These are phyloP conservation scores for Pangasianodon hypophthalmus DNA, from an alignment of 2,113 vertebrate genomes.

Conservation along the genomic window DNA sequence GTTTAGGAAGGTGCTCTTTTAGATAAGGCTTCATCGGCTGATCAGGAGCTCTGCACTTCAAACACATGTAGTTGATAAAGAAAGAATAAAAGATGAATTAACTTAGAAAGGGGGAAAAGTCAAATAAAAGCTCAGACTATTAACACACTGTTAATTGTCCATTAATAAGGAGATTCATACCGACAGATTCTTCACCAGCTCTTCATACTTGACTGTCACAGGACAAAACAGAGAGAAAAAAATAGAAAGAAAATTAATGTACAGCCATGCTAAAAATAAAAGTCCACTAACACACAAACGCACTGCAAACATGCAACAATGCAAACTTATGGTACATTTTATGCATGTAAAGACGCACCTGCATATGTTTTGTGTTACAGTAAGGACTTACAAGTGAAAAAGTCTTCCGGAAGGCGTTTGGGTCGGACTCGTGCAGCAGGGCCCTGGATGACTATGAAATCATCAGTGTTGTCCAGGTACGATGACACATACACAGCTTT, in stretches of 20 bases:
- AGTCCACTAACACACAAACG: not conserved
- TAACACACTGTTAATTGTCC: constrained; percentile 18
- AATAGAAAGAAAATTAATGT: not conserved
- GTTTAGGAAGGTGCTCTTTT: constrained; percentile 87
- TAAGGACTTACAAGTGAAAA: constrained; percentile 80
- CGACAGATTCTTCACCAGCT: constrained; percentile 88
- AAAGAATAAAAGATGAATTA: constrained; percentile 4
- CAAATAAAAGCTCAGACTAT: not conserved
- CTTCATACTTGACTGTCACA: constrained; percentile 87
- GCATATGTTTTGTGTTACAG: not conserved
- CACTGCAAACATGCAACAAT: not conserved
- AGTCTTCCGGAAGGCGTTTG: constrained; percentile 75
- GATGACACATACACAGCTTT: constrained; percentile 76
- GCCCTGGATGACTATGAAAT: constrained; percentile 83
- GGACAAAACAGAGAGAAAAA: constrained; percentile 52
- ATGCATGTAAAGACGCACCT: not conserved
- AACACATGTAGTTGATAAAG: constrained; percentile 18
- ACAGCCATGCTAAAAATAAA: not conserved
- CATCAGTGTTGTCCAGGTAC: constrained; percentile 71
- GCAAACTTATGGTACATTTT: not conserved
- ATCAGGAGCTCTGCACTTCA: constrained; percentile 81
- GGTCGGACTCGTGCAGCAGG: constrained; percentile 85
- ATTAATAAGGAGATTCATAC: constrained; percentile 77
- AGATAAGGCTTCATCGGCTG: constrained; percentile 92
- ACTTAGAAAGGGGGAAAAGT: not conserved